Percentiles rank a stretch among this genome's conserved stretches.
Conservation (phyloP, 2,797 vertebrate genomes). For the Gallinago solitaria region DNA sequence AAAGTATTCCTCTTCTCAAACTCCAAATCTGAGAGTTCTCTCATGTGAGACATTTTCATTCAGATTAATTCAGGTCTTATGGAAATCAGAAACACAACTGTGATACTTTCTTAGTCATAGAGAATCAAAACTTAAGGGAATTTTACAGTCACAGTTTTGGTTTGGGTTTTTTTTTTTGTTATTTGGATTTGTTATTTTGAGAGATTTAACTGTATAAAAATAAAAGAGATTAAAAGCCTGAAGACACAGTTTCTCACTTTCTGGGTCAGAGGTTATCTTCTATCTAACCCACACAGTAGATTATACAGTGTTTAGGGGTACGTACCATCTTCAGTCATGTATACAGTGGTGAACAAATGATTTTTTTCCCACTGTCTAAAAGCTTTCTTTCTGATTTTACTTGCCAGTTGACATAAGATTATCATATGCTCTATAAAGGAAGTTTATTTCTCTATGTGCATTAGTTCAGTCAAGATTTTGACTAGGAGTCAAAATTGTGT, state of each 20-base stretch:
- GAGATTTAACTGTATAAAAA: not conserved
- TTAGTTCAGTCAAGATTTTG: not conserved
- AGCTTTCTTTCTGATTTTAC: not conserved
- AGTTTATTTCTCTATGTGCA: not conserved
- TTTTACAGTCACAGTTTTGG: not conserved
- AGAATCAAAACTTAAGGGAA: not conserved
- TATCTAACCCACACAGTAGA: not conserved
- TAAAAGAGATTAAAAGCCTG: not conserved
- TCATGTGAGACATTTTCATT: not conserved
- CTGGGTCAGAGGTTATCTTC: not conserved
- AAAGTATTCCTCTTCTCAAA: not conserved
- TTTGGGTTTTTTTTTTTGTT: not conserved
- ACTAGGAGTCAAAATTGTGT: not conserved
- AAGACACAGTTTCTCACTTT: not conserved
- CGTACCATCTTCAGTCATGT: not conserved
- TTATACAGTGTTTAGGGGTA: not conserved
- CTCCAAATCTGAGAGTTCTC: not conserved
- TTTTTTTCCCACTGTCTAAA: not conserved
- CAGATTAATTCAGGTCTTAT: not conserved
- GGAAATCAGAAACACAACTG: not conserved
- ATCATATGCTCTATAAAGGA: not conserved
- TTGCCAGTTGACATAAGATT: not conserved
- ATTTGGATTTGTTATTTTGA: not conserved
- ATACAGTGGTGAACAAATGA: not conserved
- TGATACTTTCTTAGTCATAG: not conserved